Conservation (phyloP, 2,888 invertebrate genomes). For the Hyppa rectilinea region DNA sequence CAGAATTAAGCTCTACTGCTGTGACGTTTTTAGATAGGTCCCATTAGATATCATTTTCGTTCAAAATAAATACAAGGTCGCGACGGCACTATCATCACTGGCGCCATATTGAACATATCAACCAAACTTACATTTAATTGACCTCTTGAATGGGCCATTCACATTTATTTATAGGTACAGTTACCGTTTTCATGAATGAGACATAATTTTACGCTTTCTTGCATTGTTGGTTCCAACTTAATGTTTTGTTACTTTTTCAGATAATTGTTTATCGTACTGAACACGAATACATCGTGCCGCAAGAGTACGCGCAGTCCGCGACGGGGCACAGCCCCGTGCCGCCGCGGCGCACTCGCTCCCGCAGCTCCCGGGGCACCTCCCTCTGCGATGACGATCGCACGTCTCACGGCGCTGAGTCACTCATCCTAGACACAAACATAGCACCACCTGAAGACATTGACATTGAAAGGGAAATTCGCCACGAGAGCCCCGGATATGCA, state of each 20-base stretch:
- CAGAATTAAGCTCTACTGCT: conserved; percentile 64
- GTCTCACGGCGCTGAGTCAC: conserved; percentile 93
- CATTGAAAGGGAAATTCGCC: conserved; percentile 83
- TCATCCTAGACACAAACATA: conserved; percentile 88
- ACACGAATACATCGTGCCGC: conserved; percentile 92
- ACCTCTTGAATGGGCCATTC: conserved; percentile 9
- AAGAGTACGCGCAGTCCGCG: conserved; percentile 79
- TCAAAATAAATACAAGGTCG: conserved; percentile 39
- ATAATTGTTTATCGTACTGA: conserved; percentile 92
- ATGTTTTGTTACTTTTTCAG: conserved; percentile 81
- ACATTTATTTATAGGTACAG: background rate
- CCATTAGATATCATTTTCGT: conserved; percentile 54
- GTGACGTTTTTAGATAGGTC: conserved; percentile 61
- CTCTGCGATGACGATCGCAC: conserved; percentile 93
- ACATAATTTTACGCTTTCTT: background rate
- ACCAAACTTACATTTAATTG: conserved; percentile 5
- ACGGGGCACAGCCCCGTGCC: conserved; percentile 91
- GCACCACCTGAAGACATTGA: conserved; percentile 78
- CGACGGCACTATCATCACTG: conserved; percentile 5
- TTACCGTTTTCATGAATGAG: background rate
- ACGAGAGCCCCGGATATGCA: conserved; percentile 93
- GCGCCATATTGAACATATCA: conserved; percentile 9
- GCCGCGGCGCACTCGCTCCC: conserved; percentile 90
- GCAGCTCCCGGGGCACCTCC: conserved; percentile 89
- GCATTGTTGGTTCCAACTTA: background rate